Evolutionary conservation across 2,888 invertebrate genomes (phyloP), one percentile per base, ranked within the genome.

Genomic region (Daptonema setosum): DNA sequence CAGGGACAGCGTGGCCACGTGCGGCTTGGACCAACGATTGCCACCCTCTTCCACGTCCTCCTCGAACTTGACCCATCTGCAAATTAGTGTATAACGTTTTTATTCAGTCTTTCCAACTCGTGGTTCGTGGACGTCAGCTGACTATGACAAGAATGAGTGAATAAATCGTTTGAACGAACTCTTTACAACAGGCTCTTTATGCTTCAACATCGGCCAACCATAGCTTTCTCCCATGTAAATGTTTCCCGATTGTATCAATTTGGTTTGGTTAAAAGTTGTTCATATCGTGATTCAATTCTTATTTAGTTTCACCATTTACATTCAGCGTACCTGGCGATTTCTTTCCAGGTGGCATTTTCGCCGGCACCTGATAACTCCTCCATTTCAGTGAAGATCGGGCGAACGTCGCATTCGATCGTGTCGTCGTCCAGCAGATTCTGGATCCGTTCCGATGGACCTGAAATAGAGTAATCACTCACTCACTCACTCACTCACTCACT

Each of bases 371-470:
- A 79, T 80, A 93, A 78, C 67, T 87, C 87, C 69, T 87, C 88
- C 86, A 93, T 87, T 77, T 93, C 91, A 56, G 88, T 87, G 77
- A 93, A 93, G 43, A 93, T 77, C 1, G 88, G 87, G 75, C 90
- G 91, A 24, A 60, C 61, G 74, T 54, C 78, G 76, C 71, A 55
- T 73, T 86, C 85, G 67, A 83, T 84, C 60, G 83, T 80, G 69
- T 88, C 88, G 75, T 88, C 88, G 26, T 88, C 90, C 57, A 93
- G 79, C 68, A 93, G 87, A 70, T 87, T 88, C 74, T 90, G 90
- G 52, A 93, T 90, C 68, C 90, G 80, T 75, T 91, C 88, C 2
- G 26, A 24, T 2, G 50, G 50, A 3, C 25, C 50, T 50, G 50
- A 11, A 47, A 47, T 11, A 35, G 17, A 17, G 8, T 17, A 35